Evolutionary conservation across 2,888 invertebrate genomes (phyloP), one percentile per base, ranked within the genome.

Genomic region (Rhingia rostrata): DNA sequence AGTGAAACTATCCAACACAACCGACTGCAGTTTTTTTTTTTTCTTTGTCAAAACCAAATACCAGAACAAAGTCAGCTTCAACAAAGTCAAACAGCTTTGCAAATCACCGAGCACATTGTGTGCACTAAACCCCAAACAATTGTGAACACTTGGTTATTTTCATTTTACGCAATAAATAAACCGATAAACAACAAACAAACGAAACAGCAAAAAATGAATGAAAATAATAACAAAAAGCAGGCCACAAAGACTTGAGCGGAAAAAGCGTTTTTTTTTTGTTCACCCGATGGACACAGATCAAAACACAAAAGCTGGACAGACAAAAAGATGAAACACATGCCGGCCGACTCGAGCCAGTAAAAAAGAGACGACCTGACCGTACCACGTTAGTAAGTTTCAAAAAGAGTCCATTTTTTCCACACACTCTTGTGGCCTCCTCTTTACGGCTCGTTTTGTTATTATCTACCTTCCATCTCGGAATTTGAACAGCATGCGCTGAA

Each of bases 401-500:
- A 72, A n/a, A 53, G 35, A 61, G 60, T 72, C 72, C 61, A 53
- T 33, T 43, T 53, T 43, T 43, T 35, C 33, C 9, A 10, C 35
- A 32, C 43, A 6, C 53, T 53, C 51, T 49, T 32, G 54, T 45
- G 35, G 45, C 30, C 32, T 43, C 35, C 4, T 45, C 33, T 22
- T 14, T 54, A 14, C 10, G 14, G 30, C 12, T n/a, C 7, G n/a
- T 39, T 41, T 39, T n/a, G 39, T 63, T 54, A 39, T 69, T 30
- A 12, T 35, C 43, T 32, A 9, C 9, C 33, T 53, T 22, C 51
- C 30, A 14, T 51, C 30, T 53, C 45, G 61, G 12, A 47, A 22
- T 30, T 37, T n/a, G 58, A 63, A 56, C 69, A 70, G 56, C 58
- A 51, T 77, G 75, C 60, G 64, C 60, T 70, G 75, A 49, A 69